A percentile compares a stretch with the other conserved stretches of the same genome.
These are phyloP conservation scores for Callipepla squamata DNA, from an alignment of 2,113 vertebrate genomes.

Conservation along the genomic window DNA sequence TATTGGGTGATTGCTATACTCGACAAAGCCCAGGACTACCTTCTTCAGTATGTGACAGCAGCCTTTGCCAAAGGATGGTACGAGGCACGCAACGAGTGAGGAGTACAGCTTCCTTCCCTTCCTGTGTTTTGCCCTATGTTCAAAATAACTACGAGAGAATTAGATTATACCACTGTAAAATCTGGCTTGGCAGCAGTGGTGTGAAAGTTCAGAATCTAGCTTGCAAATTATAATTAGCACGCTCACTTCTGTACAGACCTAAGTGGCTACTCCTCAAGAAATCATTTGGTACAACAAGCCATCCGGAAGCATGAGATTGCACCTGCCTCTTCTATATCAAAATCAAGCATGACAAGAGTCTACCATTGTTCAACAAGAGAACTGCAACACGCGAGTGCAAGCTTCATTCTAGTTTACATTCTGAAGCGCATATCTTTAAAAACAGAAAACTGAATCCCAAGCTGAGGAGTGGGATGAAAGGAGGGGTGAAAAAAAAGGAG, in stretches of 20 bases:
- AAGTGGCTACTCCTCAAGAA: slow-evolving; percentile 31
- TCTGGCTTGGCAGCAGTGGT: slow-evolving; percentile 37
- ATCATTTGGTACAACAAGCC: slow-evolving; percentile 75
- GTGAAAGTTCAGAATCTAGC: slow-evolving; percentile 22
- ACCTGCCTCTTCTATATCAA: slow-evolving; percentile 74
- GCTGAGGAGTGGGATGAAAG: slow-evolving; percentile 17
- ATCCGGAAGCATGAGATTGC: slow-evolving; percentile 79
- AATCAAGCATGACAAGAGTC: slow-evolving; percentile 66
- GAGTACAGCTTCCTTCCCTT: background rate
- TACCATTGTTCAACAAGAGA: slow-evolving; percentile 65
- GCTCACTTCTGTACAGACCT: background rate
- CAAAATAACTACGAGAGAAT: slow-evolving; percentile 38
- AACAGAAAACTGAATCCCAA: slow-evolving; percentile 52
- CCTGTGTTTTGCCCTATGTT: background rate
- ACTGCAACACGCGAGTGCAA: slow-evolving; percentile 72
- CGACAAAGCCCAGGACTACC: slow-evolving; percentile 33
- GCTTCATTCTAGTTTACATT: slow-evolving; percentile 75
- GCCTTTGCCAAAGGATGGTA: slow-evolving; percentile 43
- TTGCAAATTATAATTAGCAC: background rate
- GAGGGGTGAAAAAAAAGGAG: background rate
- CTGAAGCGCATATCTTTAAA: slow-evolving; percentile 75
- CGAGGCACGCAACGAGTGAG: slow-evolving; percentile 1
- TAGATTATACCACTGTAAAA: slow-evolving; percentile 6
- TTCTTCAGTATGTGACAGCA: slow-evolving; percentile 30
- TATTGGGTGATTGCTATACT: slow-evolving; percentile 19